Evolutionary conservation across 2,797 vertebrate genomes (phyloP), one percentile per base, ranked within the genome.

Genomic region (Pseudotriccus pelzelni): DNA sequence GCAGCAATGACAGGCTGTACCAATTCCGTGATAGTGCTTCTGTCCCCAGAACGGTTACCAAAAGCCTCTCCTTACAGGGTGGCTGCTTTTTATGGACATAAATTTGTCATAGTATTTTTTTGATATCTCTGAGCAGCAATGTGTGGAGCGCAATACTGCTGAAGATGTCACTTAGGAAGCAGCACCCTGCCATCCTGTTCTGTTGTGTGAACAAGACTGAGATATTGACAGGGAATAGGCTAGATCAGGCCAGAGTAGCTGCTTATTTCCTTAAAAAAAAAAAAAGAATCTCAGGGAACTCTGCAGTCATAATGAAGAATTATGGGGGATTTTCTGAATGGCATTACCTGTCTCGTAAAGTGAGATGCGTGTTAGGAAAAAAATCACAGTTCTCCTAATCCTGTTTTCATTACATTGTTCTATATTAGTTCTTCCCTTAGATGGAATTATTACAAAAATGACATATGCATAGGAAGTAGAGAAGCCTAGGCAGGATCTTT

Each of bases 251-350:
- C 52, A 36, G 68, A 62, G 69, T 37, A 77, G 67, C 68, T 52
- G 36, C 68, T 68, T 68, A 53, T 94, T 89, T 88, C 74, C 90
- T 82, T 92, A 82, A 90, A 90, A 68, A 88, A 46, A 46, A 79
- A 86, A 76, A 58, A 87, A 60, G 34, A 52, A 53, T 68, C 18
- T 84, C 13, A 1, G 69, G 69, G 60, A 94, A 90, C n/a, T 92
- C 68, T 87, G 91, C 73, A 84, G 63, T 84, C 34, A 9, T 68
- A 96, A 97, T 91, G 87, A 90, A 96, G 72, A 92, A 90, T 96
- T 88, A 84, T 94, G 89, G 95, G 85, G 53, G 82, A 86, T 93
- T 95, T 96, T 91, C 68, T 87, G 84, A 92, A 89, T 90, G 84
- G 49, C 44, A 83, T 82, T 78, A 76, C 84, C 70, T 81, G 67